Evolutionary conservation across 2,797 vertebrate species (phyloP), one percentile per base, ranked within the genome.

Genomic region (Cercopithecus mitis): DNA sequence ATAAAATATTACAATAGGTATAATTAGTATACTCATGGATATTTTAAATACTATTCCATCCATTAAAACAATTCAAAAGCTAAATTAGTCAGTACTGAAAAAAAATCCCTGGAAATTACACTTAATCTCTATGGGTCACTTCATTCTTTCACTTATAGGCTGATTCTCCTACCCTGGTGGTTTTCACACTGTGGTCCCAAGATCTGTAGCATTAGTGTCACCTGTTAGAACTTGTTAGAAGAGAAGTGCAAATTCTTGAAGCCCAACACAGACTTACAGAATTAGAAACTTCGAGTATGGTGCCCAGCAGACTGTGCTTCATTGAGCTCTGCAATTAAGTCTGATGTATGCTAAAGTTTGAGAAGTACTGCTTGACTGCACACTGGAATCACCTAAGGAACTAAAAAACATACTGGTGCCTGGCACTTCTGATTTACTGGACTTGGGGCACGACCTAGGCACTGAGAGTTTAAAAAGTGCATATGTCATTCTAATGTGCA

Each of bases 371-470:
- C 45, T 83, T 76, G 80, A 91, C 19, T 67, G 27, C 24, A 55
- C 55, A 47, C 15, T 86, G 24, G 41, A 89, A 85, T 76, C 70
- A 45, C 12, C 14, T 64, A 55, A 58, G 39, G 55, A 88, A 77
- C 5, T 86, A 94, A 82, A 72, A 85, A 83, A 89, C 33, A 19
- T 88, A 25, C 33, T 88, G 55, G 43, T 83, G 61, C 47, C 89
- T 84, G 85, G 25, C 30, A 58, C 81, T 90, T 91, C 43, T 84
- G 22, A 87, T 33, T 91, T 91, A 89, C 94, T 81, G 57, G 76
- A 73, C 33, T 77, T 73, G n/a, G 22, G 30, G 36, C 55, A 12
- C 5, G 45, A 75, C 36, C 72, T 94, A 45, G 25, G 33, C 39
- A 88, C 80, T n/a, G 19, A 14, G 55, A 64, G 33, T 90, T 67